These are phyloP conservation scores for Falco naumanni DNA, from an alignment of 2,797 vertebrate genomes.

Conservation along the genomic window DNA sequence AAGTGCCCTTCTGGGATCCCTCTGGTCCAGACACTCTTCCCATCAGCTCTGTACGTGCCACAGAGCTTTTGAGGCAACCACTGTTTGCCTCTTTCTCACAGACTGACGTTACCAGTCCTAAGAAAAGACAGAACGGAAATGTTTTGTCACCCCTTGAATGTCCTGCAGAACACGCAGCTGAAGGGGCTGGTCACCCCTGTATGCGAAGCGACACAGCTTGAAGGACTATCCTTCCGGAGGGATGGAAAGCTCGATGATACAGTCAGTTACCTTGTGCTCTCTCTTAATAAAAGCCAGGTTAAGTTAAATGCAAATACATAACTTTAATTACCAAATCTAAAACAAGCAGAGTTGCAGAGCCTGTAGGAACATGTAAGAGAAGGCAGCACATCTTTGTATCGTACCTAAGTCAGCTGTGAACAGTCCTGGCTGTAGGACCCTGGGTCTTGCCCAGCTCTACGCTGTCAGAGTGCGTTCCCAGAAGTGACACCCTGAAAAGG, in stretches of 20 bases:
- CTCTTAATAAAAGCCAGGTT: neutral
- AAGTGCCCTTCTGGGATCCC: neutral
- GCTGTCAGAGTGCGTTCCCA: neutral
- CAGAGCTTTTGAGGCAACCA: neutral
- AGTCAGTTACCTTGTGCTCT: neutral
- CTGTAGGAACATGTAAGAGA: constrained; percentile 38
- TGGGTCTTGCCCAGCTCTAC: neutral
- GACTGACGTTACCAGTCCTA: neutral
- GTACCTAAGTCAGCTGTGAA: neutral
- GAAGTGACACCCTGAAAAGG: neutral
- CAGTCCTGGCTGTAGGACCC: neutral
- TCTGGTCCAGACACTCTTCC: constrained; percentile 10
- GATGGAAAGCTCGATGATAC: neutral
- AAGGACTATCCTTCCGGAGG: neutral
- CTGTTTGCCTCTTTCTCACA: neutral
- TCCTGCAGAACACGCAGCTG: neutral
- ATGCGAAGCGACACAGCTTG: neutral
- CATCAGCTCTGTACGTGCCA: neutral
- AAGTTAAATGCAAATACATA: constrained; percentile 36
- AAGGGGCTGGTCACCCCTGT: neutral
- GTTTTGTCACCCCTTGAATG: neutral
- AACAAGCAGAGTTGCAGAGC: constrained; percentile 7
- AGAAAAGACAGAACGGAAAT: neutral
- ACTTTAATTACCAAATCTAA: constrained; percentile 46
- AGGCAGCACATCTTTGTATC: neutral